Evolutionary conservation across 2,888 invertebrate genomes (phyloP).

Genomic region (Melitaea athalia): DNA sequence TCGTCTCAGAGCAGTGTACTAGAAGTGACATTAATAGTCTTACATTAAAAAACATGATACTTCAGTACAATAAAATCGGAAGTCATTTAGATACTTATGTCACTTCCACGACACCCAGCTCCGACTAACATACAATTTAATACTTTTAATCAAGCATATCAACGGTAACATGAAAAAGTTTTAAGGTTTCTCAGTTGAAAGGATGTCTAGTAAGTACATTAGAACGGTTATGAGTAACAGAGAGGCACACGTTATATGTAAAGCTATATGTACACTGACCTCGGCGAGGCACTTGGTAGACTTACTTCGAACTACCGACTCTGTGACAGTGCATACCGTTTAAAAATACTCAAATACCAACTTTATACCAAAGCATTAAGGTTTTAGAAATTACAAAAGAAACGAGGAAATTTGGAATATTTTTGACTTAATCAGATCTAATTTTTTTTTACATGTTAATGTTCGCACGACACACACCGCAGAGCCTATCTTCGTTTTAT

Average conservation of each 20-base stretch:
- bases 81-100: too few species aligned
- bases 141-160: neutral
- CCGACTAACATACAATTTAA: neutral
- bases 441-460: neutral
- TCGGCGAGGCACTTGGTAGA: conserved; percentile 70
- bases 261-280: conserved; percentile 72
- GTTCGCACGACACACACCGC: conserved; percentile 30
- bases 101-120: neutral
- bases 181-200: neutral
- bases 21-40: neutral
- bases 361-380: conserved; percentile 2
- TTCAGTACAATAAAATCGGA: neutral
- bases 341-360: neutral
- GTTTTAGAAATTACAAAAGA: neutral
- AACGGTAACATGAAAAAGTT: conserved; percentile 2
- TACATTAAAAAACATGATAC: neutral
- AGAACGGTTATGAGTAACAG: conserved; percentile 42
- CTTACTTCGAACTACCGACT: conserved; percentile 26
- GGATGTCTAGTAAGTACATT: conserved; percentile 19
- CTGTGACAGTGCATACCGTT: conserved; percentile 4
- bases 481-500: conserved; percentile 26
- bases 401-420: neutral
- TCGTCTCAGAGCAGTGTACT: neutral
- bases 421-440: neutral
- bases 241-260: conserved; percentile 70